A percentile compares a stretch with the other conserved stretches of the same genome.
Evolutionary conservation across 2,113 vertebrate genomes (phyloP).

Genomic region (Scortum barcoo): DNA sequence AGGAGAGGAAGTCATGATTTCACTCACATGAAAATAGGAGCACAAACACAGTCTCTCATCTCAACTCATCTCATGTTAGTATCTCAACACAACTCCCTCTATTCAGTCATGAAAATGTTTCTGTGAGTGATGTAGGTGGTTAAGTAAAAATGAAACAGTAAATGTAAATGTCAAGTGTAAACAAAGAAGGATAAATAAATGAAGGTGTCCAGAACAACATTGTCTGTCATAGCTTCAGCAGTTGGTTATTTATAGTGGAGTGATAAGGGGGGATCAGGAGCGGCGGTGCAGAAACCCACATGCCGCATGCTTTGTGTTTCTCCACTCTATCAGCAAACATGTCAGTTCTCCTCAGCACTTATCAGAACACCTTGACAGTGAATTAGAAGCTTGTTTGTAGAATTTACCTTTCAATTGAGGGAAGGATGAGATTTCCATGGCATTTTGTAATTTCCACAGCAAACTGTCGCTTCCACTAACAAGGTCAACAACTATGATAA

Average conservation of each 20-base stretch:
- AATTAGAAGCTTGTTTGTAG: conserved; percentile 56
- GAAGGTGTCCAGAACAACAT: conserved; percentile 57
- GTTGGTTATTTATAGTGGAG: conserved; percentile 50
- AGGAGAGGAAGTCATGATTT: conserved; percentile 1
- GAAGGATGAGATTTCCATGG: conserved; percentile 4
- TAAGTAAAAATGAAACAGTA: conserved; percentile 49
- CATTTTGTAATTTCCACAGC: conserved; percentile 44
- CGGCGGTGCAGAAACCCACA: conserved; percentile 35
- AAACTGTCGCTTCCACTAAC: conserved; percentile 41
- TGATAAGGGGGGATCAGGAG: conserved; percentile 56
- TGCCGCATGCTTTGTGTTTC: conserved; percentile 41
- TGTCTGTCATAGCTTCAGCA: conserved; percentile 53
- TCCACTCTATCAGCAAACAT: conserved; percentile 60
- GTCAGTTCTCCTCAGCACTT: conserved; percentile 61
- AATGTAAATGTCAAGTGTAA: conserved; percentile 61
- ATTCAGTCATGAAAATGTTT: conserved; percentile 33
- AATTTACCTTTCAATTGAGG: conserved; percentile 41
- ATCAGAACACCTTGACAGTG: conserved; percentile 60
- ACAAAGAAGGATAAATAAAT: conserved; percentile 58
- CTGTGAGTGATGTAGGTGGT: conserved; percentile 38
- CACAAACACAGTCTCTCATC: background rate
- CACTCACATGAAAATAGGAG: conserved; percentile 24
- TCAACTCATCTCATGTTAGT: conserved; percentile 22
- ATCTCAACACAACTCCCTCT: conserved; percentile 23
- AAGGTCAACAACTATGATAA: conserved; percentile 51